Percentiles rank a stretch among this genome's conserved stretches.
phyloP scores from a whole-genome alignment of 2,113 vertebrate genomes.

The Megaleporinus macrocephalus region DNA sequence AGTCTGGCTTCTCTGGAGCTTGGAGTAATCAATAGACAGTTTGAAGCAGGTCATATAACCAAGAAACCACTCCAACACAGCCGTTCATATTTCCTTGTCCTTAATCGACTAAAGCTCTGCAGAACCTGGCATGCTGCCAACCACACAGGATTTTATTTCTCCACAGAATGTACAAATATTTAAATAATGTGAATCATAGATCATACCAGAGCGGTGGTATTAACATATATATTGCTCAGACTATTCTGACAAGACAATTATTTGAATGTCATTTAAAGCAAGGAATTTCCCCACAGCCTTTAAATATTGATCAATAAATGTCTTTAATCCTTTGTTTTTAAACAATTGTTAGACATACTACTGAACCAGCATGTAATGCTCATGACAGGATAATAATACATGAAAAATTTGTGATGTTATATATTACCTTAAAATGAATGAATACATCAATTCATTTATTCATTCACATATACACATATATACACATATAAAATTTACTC shows the following conservation, averaged over 20 bases:
- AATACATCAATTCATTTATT: background rate
- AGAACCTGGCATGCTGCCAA: background rate
- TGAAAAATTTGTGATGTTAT: background rate
- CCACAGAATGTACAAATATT: background rate
- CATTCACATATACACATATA: background rate
- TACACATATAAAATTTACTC: background rate
- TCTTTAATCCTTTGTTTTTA: background rate
- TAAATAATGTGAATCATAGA: background rate
- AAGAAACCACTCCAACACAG: background rate
- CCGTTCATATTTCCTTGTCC: background rate
- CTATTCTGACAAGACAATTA: background rate
- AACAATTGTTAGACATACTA: background rate
- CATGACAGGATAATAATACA: background rate
- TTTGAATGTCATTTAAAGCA: background rate
- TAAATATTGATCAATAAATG: background rate
- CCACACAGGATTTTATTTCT: background rate
- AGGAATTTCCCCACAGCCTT: background rate
- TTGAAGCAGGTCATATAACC: background rate
- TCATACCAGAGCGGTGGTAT: background rate
- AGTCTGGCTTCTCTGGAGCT: background rate
- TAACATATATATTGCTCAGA: constrained; percentile 1
- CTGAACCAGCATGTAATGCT: background rate
- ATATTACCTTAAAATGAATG: background rate
- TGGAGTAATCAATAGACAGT: constrained; percentile 17
- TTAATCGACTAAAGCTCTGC: constrained; percentile 3